Conservation (phyloP, 1,140 invertebrate genomes). For the Eupristina koningsbergeri region DNA sequence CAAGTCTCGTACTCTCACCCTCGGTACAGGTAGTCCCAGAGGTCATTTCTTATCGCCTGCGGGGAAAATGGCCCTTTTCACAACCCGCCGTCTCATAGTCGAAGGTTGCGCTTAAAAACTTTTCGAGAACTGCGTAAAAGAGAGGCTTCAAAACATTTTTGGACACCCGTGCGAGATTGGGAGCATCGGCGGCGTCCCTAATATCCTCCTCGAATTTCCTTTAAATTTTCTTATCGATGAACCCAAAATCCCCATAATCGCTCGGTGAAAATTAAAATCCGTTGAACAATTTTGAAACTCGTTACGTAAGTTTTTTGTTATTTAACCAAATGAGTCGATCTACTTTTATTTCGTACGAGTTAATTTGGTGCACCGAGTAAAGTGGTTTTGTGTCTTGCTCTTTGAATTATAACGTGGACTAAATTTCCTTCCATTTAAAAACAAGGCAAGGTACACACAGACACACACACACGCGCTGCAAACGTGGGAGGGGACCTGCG, state of each 20-base stretch:
- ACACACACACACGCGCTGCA: too few relatives aligned
- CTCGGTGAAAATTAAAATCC: conserved; percentile 20
- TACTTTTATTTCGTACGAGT: background rate
- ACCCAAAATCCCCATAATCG: background rate
- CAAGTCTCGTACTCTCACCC: conserved; percentile 20
- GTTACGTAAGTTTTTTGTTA: conserved; percentile 19
- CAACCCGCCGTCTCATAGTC: background rate
- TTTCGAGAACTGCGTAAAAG: background rate
- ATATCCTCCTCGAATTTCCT: background rate
- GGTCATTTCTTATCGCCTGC: conserved; percentile 63
- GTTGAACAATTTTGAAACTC: conserved; percentile 10
- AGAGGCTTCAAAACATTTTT: background rate
- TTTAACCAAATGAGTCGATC: background rate
- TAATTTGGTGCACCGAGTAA: conserved; percentile 32
- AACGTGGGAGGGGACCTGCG: too few relatives aligned
- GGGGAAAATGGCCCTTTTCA: conserved; percentile 55
- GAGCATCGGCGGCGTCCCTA: background rate
- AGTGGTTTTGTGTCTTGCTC: background rate
- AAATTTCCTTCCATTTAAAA: conserved; percentile 37
- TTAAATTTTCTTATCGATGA: background rate
- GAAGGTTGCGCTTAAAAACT: conserved; percentile 24
- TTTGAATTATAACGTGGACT: conserved; percentile 26
- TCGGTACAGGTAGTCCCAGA: conserved; percentile 36
- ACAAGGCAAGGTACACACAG: background rate
- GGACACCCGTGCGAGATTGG: background rate